phyloP scores from a whole-genome alignment of 2,888 invertebrate species.

The Piscicola geometra region DNA sequence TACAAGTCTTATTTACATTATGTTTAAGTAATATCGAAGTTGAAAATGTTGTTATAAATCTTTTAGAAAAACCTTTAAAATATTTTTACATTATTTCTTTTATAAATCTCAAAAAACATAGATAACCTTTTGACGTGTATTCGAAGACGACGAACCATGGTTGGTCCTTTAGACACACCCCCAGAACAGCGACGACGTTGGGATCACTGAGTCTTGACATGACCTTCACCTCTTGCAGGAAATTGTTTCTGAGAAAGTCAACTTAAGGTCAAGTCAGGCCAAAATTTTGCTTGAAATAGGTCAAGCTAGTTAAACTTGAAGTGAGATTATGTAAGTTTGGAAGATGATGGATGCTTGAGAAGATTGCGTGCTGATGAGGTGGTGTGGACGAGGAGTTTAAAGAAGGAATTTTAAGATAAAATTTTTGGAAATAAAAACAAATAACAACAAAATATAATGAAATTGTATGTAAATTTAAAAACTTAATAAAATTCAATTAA shows the following conservation, averaged over 20 bases:
- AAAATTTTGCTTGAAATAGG: conserved; percentile 43
- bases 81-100: too few species aligned
- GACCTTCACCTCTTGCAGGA: conserved; percentile 78
- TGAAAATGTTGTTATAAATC: too few species aligned
- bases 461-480: neutral
- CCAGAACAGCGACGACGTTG: conserved; percentile 76
- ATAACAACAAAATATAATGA: neutral
- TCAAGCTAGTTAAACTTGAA: neutral
- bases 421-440: neutral
- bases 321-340: neutral
- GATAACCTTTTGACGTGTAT: conserved; percentile 78
- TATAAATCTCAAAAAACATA: too few species aligned
- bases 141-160: conserved; percentile 84
- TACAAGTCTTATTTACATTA: too few species aligned
- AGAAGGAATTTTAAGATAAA: too few species aligned
- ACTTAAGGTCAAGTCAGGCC: neutral
- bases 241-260: conserved; percentile 66
- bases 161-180: conserved; percentile 71
- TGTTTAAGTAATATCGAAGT: too few species aligned
- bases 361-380: neutral
- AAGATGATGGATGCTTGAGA: neutral
- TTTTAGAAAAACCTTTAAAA: neutral
- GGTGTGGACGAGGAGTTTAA: too few species aligned
- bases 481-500: too few species aligned
- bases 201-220: conserved; percentile 77